Base-by-base conservation (phyloP, 2,888 invertebrate genomes). In the Amiota minor region DNA sequence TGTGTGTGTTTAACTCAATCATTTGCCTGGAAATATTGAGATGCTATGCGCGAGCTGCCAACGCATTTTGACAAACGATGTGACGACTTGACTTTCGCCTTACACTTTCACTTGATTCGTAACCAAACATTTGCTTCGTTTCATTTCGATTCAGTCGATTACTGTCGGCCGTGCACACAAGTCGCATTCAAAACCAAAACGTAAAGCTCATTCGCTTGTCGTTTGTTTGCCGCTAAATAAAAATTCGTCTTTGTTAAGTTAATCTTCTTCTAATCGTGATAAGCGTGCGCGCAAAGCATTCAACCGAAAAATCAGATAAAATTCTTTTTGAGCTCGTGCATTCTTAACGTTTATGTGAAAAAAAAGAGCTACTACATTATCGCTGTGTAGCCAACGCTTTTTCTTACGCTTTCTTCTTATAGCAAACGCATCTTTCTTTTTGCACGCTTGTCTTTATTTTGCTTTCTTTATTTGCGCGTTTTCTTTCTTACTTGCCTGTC, bases 161-260 rank as follows among this genome's bases (percentile, higher is more conserved):
- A 80, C 85, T 83, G 89, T 90, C 89, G 89, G 88, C 89, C 89
- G 85, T 85, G 86, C 85, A 83, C 83, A 75, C 72, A 77, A 81
- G 84, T 84, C 80, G 79, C 78, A 80, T 83, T 68, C 64, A 76
- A 35, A 35, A 6, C 6, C 35, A 6, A 35, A 70, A 65, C 49
- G 77, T 71, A 70, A 74, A 53, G n/a, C 9, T 49, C 46, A 49
- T 65, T 65, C 12, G 23, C 11, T 47, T 49, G 12, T 65, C 35
- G 35, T 35, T 35, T 6, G 35, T 20, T 59, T 20, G 59, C 18
- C 59, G 59, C 59, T 50, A 50, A n/a, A n/a, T n/a, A 50, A n/a
- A n/a, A 46, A 14, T 53, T 53, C 56, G 16, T 45, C 47, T 53
- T 12, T 45, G 20, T 23, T 45, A 56, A 18, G 23, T 35, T 35